These are phyloP conservation scores for Origma solitaria DNA, from an alignment of 2,113 vertebrate species.

Conservation along the genomic window DNA sequence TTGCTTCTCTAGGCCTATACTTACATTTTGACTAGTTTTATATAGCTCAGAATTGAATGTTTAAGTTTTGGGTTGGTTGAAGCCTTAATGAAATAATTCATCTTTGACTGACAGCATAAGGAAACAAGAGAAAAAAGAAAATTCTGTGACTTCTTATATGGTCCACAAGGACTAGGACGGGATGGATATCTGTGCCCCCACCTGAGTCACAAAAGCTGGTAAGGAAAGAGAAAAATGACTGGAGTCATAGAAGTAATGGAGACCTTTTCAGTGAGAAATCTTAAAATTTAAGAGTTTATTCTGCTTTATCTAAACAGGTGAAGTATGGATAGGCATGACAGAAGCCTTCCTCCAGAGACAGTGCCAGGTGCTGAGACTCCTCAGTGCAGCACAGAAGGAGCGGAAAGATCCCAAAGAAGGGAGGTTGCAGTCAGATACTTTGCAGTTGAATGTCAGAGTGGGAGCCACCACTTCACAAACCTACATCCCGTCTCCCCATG, in stretches of 20 bases:
- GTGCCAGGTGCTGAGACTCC: not conserved
- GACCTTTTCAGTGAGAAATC: not conserved
- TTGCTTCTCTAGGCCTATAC: not conserved
- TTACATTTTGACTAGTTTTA: not conserved
- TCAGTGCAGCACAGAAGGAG: not conserved
- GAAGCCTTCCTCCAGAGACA: not conserved
- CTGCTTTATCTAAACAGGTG: not conserved
- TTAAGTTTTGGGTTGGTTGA: not conserved
- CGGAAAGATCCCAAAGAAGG: not conserved
- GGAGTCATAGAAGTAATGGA: not conserved
- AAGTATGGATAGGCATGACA: not conserved
- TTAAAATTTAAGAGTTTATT: not conserved
- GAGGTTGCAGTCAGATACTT: not conserved
- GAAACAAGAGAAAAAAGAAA: not conserved
- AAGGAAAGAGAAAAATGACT: not conserved
- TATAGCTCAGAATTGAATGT: not conserved
- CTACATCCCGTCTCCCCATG: accelerated
- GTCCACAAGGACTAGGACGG: not conserved
- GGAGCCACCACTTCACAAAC: not conserved
- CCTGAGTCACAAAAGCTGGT: not conserved
- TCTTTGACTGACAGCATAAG: not conserved
- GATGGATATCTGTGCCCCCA: not conserved
- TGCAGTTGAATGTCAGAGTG: not conserved
- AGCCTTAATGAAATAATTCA: not conserved
- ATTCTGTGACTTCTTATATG: not conserved